phyloP scores from a whole-genome alignment of 2,888 invertebrate species.

The Eupithecia insigniata region DNA sequence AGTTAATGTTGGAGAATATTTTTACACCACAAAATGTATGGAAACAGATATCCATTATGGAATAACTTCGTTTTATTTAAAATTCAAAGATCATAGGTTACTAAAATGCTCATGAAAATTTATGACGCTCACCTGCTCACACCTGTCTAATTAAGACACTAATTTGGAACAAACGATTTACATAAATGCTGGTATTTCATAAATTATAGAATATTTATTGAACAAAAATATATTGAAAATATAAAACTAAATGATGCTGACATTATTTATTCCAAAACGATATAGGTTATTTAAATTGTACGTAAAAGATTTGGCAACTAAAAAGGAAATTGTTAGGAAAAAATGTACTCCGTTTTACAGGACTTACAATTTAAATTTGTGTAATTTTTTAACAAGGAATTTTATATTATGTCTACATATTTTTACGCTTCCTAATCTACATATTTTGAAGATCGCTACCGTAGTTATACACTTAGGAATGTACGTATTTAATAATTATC shows the following conservation, averaged over 20 bases:
- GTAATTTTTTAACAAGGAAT: too few species aligned
- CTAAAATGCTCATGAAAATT: constrained; percentile 15
- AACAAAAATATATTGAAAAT: neutral
- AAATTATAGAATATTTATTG: neutral
- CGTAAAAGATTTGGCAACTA: neutral
- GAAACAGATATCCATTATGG: neutral
- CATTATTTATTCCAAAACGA: neutral
- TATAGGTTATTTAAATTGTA: neutral
- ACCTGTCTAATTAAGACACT: constrained; percentile 33
- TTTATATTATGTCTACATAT: neutral
- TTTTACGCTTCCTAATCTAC: neutral
- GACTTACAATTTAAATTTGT: too few species aligned
- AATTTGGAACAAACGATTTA: constrained; percentile 23
- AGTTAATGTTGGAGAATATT: neutral
- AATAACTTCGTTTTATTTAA: neutral
- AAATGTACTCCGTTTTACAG: too few species aligned
- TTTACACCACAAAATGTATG: neutral
- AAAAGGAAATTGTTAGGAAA: too few species aligned
- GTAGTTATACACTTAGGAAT: neutral
- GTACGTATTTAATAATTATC: neutral
- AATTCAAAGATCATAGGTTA: constrained; percentile 14
- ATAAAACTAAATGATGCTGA: neutral
- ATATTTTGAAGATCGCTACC: neutral
- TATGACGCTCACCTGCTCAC: constrained; percentile 26
- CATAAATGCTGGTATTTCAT: constrained; percentile 25